Conservation (phyloP, 1,140 invertebrate genomes). For the Drosophila kikkawai region DNA sequence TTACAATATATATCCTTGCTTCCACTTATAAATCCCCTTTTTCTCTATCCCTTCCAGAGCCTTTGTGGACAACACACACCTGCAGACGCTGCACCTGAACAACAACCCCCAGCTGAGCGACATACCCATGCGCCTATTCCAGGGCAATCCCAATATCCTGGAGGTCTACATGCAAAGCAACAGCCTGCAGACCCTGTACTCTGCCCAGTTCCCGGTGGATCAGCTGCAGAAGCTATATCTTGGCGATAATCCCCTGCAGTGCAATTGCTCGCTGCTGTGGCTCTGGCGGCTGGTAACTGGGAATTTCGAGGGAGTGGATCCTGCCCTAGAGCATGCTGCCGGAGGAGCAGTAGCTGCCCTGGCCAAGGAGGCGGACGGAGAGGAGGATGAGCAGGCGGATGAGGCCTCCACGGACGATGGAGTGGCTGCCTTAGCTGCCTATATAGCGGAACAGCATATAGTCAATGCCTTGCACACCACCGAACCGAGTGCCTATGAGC, state of each 20-base stretch:
- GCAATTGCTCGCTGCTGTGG: constrained; percentile 95
- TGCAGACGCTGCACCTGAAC: constrained; percentile 91
- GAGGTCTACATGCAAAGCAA: constrained; percentile 91
- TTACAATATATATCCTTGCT: background rate
- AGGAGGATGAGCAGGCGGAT: constrained; percentile 45
- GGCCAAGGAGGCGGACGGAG: constrained; percentile 66
- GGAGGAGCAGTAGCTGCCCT: constrained; percentile 74
- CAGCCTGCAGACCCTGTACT: constrained; percentile 89
- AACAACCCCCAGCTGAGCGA: constrained; percentile 90
- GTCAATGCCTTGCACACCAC: constrained; percentile 73
- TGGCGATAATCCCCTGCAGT: constrained; percentile 93
- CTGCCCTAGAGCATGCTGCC: constrained; percentile 51
- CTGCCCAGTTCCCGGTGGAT: constrained; percentile 92
- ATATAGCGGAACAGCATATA: constrained; percentile 76
- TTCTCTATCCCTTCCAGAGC: constrained; percentile 86
- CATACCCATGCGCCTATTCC: constrained; percentile 90
- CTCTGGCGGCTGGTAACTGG: constrained; percentile 89
- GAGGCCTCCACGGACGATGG: constrained; percentile 62
- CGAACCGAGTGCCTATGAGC: constrained; percentile 66
- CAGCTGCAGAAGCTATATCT: constrained; percentile 89
- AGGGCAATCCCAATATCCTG: constrained; percentile 90
- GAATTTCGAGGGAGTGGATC: constrained; percentile 70
- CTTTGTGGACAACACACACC: constrained; percentile 93
- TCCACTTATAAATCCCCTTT: background rate
- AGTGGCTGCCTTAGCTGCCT: constrained; percentile 64